phyloP scores from a whole-genome alignment of 2,113 vertebrate genomes.

The Ptilonorhynchus violaceus region DNA sequence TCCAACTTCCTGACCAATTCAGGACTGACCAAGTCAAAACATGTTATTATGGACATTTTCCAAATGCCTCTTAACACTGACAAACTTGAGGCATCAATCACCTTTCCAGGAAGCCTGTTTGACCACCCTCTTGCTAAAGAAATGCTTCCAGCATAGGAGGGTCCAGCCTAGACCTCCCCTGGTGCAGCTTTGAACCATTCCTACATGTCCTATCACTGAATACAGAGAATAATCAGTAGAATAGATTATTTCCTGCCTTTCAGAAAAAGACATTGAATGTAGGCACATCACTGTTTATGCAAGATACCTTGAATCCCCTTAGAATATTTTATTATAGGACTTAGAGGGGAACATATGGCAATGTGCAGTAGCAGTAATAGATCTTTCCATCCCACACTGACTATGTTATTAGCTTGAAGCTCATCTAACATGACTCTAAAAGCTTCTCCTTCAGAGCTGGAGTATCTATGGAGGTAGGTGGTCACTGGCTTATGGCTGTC shows the following conservation, averaged over 20 bases:
- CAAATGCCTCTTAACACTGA: neutral
- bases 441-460: neutral
- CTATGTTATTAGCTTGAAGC: neutral
- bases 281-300: neutral
- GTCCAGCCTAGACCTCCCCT: neutral
- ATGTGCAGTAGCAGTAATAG: neutral
- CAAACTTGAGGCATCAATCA: neutral
- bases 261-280: neutral
- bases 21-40: neutral
- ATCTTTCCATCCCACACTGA: neutral
- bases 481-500: neutral
- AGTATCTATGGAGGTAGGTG: neutral
- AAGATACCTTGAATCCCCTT: neutral
- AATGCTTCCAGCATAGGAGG: no score
- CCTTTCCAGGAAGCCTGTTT: neutral
- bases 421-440: neutral
- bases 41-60: neutral
- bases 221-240: neutral
- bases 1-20: neutral
- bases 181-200: neutral
- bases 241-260: neutral
- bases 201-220: fast-evolving
- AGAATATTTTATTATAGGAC: neutral
- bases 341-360: neutral
- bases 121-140: neutral